Conservation (phyloP, 2,113 vertebrate genomes). For the Anguilla rostrata region DNA sequence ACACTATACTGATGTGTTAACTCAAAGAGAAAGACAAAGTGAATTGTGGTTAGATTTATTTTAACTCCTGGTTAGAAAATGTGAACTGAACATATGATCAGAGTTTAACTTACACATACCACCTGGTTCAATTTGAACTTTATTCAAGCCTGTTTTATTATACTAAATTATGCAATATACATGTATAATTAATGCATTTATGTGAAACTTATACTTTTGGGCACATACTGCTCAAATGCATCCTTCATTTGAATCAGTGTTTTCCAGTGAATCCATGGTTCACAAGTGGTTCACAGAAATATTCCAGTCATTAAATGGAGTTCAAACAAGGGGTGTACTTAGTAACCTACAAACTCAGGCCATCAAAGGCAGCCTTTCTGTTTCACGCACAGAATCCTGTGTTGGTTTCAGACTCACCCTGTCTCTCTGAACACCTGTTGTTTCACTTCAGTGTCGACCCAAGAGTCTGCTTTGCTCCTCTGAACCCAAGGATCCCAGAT, state of each 20-base stretch:
- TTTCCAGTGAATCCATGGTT: neutral
- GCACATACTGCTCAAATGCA: neutral
- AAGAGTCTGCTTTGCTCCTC: constrained; percentile 14
- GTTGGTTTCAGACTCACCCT: neutral
- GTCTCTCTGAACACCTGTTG: neutral
- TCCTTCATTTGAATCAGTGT: constrained; percentile 29
- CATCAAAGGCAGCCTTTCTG: constrained; percentile 8
- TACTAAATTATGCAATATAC: neutral
- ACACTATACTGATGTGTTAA: neutral
- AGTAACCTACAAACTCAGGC: neutral
- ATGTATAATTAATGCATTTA: neutral
- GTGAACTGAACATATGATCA: neutral
- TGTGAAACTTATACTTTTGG: neutral
- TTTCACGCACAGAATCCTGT: neutral
- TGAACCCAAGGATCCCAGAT: constrained; percentile 15
- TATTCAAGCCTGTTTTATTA: neutral
- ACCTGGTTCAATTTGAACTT: neutral
- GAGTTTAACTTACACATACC: neutral
- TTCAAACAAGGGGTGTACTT: constrained; percentile 5
- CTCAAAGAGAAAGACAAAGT: neutral
- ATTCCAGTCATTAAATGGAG: constrained; percentile 9
- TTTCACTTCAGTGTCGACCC: neutral
- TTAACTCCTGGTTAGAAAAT: neutral
- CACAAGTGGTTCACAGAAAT: constrained; percentile 14
- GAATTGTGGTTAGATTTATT: neutral